Base-by-base conservation (phyloP, 2,888 invertebrate species). In the Brenthis daphne region DNA sequence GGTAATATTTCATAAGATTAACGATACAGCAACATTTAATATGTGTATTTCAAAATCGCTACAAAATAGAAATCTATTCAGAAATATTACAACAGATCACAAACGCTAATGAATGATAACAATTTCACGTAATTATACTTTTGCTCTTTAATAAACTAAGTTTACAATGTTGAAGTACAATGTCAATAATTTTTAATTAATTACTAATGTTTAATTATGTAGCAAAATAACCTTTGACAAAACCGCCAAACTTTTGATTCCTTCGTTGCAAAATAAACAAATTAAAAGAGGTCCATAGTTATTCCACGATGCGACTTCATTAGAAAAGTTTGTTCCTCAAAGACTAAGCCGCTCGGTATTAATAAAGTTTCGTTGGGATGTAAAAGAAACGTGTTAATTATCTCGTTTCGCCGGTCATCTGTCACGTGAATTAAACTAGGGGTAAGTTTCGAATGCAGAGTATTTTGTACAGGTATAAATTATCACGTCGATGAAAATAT, bases 351-450 rank as follows among this genome's bases (percentile, higher is more conserved):
- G 82, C 81, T 81, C 83, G 87, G 92, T 91, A 92, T 92, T 92
- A 92, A 91, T 90, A 92, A 92, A 92, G 92, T 92, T 92, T 90
- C 87, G 90, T 87, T 87, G 82, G 84, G 83, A 79, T 82, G 82
- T 84, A 86, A 88, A 91, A 91, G 90, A 90, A 91, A 88, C 88
- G 88, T 89, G 90, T 91, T 92, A 92, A 92, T 92, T 92, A 92
- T 88, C 87, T 82, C 81, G 82, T 82, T 82, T 77, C 80, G 79
- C 80, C 79, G 82, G 80, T 81, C 87, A 88, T 89, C 88, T 89
- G 88, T 89, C 90, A 88, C 87, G 84, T 81, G 84, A 29, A 48
- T 37, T 55, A n/a, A 63, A 54, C 61, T 13, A 54, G 43, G 33
- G 16, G 13, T 43, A 64, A 64, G 43, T 60, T 48, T 60, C n/a